Conservation (phyloP, 1,140 invertebrate species). For the Diorhabda carinulata region DNA sequence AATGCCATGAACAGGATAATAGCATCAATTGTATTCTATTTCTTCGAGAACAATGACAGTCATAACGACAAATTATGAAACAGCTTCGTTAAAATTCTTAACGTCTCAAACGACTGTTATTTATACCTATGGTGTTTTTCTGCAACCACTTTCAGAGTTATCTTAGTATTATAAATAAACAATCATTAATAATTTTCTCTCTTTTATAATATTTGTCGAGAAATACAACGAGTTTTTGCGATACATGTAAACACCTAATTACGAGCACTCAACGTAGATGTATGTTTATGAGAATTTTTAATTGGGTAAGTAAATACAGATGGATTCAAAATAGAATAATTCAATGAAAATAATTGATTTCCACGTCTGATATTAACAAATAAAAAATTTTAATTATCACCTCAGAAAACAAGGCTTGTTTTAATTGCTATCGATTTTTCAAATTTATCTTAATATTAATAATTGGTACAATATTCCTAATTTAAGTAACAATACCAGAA, state of each 20-base stretch:
- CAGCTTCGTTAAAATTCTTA: slow-evolving; percentile 39
- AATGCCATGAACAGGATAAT: slow-evolving; percentile 30
- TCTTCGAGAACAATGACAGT: slow-evolving; percentile 36
- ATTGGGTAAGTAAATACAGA: too few relatives aligned
- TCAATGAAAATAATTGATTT: too few relatives aligned
- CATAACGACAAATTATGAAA: slow-evolving; percentile 40
- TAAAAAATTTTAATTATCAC: too few relatives aligned
- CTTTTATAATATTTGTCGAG: slow-evolving; percentile 16
- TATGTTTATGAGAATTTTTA: too few relatives aligned
- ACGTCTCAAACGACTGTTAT: slow-evolving; percentile 34
- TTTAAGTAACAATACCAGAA: too few relatives aligned
- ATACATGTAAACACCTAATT: slow-evolving; percentile 8
- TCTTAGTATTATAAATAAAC: slow-evolving; percentile 22
- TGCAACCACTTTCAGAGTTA: slow-evolving; percentile 18
- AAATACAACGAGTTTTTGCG: slow-evolving; percentile 4
- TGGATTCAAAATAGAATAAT: too few relatives aligned
- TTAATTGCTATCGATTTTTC: too few relatives aligned
- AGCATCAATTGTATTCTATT: slow-evolving; percentile 33
- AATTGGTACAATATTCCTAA: too few relatives aligned
- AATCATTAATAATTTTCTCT: slow-evolving; percentile 35
- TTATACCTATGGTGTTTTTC: slow-evolving; percentile 34
- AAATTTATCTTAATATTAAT: too few relatives aligned
- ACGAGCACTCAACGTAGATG: not conserved
- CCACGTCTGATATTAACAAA: too few relatives aligned
- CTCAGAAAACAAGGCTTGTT: too few relatives aligned